Conservation (phyloP, 2,888 invertebrate species). For the Mimachlamys varia region DNA sequence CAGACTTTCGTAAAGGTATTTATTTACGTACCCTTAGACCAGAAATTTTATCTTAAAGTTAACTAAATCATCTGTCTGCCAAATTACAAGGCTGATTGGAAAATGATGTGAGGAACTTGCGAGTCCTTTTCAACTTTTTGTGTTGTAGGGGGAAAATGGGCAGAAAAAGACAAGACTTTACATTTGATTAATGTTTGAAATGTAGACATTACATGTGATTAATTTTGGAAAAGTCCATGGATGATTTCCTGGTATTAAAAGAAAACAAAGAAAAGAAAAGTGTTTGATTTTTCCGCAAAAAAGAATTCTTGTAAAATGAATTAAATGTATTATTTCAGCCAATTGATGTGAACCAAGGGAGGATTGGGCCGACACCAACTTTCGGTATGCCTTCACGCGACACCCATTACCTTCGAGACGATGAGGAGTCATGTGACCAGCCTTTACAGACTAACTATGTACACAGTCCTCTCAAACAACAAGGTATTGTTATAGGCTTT, state of each 20-base stretch:
- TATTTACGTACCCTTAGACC: no score
- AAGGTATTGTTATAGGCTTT: neutral
- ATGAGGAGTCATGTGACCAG: slow-evolving; percentile 69
- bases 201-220: no score
- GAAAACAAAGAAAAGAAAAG: no score
- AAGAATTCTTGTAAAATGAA: no score
- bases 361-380: slow-evolving; percentile 62
- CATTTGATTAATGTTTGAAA: no score
- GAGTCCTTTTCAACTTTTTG: neutral
- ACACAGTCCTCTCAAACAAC: slow-evolving; percentile 58
- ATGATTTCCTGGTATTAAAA: neutral
- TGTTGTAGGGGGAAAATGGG: neutral
- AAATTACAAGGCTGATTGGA: neutral
- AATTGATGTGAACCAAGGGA: slow-evolving; percentile 57
- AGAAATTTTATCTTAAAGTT: no score
- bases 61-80: neutral
- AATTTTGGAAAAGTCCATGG: no score
- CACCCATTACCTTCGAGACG: slow-evolving; percentile 75
- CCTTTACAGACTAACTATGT: slow-evolving; percentile 70
- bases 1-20: slow-evolving; percentile 40
- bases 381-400: slow-evolving; percentile 77
- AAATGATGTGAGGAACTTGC: no score
- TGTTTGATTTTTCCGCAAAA: no score
- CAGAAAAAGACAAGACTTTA: neutral
- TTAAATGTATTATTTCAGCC: slow-evolving; percentile 53